Evolutionary conservation across 2,113 vertebrate species (phyloP), one percentile per base, ranked within the genome.

Genomic region (Thamnaconus septentrionalis): DNA sequence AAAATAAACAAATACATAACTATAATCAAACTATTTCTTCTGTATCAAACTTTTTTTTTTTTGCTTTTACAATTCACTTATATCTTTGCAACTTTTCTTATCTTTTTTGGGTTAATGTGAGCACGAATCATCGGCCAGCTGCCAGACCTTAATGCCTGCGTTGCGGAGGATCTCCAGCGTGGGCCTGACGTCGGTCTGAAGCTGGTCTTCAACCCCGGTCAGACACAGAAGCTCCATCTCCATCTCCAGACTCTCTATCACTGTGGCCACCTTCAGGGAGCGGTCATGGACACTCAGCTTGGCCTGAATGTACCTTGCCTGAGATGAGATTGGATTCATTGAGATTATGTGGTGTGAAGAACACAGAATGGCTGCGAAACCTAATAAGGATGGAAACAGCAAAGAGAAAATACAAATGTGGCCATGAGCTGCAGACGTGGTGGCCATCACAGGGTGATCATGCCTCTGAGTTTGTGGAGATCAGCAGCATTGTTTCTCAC

Each of bases 221-320:
- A 98, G 90, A 55, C 97, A 98, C 68, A 98, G 91, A 75, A 98
- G 88, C 89, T 98, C 97, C 97, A 98, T 96, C 91, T 98, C 96
- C 97, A 98, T 98, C 81, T 98, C 97, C 69, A 98, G 90, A 75
- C 96, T 98, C 91, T 98, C 97, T 0, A 97, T 98, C 62, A 98
- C 97, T 0, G 97, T 98, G 78, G 97, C 96, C 7, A 98, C 97
- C 71, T 98, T 98, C 85, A 98, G 91, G 0, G 97, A 98, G 58
- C 97, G 96, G 85, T 98, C 97, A 0, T 98, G 96, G 51, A 98
- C 97, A 0, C 97, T 98, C 44, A 98, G 90, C 88, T 98, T 98
- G 7, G 97, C 97, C 89, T 98, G 97, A 57, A 96, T 87, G 0
- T 98, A 98, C 18, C 97, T 94, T 0, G 95, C 94, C 97, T 98